Evolutionary conservation across 2,888 invertebrate species (phyloP).

Genomic region (Ceriagrion tenellum): DNA sequence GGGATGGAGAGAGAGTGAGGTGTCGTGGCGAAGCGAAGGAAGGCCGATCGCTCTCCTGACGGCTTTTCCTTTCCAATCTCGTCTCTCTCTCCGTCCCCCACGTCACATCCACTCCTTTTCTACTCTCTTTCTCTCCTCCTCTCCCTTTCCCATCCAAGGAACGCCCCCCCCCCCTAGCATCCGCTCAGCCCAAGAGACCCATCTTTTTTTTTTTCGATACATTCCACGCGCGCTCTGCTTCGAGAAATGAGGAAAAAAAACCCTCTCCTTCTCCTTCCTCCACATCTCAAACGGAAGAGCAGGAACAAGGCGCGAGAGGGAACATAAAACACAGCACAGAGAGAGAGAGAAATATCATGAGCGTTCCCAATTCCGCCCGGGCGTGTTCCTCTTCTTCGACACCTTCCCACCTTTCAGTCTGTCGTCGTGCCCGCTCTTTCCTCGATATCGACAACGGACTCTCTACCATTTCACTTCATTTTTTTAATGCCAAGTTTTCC

Average conservation of each 20-base stretch:
- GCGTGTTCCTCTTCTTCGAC: too few species aligned
- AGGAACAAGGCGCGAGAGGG: not conserved
- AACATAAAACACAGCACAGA: too few species aligned
- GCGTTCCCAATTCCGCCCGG: too few species aligned
- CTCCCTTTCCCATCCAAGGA: not conserved
- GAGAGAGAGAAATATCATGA: too few species aligned
- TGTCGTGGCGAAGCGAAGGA: not conserved
- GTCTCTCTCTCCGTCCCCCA: not conserved
- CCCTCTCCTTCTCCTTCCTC: not conserved
- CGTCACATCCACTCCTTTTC: not conserved
- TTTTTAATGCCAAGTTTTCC: too few species aligned
- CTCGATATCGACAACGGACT: too few species aligned
- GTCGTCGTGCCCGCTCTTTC: too few species aligned
- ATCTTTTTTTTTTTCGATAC: not conserved
- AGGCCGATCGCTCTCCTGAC: not conserved
- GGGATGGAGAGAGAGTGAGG: too few species aligned
- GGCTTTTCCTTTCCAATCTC: not conserved
- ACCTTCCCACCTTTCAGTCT: too few species aligned
- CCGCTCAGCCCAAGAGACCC: not conserved
- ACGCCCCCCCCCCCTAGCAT: too few species aligned
- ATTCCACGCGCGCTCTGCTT: not conserved
- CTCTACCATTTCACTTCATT: too few species aligned
- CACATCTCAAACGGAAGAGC: not conserved
- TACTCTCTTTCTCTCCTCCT: not conserved
- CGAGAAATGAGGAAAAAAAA: not conserved